phyloP scores from a whole-genome alignment of 2,113 vertebrate genomes.

The Oriolus oriolus region DNA sequence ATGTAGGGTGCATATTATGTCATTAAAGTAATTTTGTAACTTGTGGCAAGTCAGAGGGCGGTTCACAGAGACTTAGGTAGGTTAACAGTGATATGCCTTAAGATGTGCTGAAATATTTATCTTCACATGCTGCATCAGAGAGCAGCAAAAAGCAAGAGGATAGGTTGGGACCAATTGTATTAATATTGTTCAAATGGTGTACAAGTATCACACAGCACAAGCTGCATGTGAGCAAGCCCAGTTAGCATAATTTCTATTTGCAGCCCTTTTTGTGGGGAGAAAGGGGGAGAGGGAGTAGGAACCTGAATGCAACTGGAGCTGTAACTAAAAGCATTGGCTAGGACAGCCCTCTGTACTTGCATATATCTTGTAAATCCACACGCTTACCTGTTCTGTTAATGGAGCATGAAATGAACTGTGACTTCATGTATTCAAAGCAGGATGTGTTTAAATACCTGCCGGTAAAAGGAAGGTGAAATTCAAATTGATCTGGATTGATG shows the following conservation, averaged over 20 bases:
- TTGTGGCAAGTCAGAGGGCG: not conserved
- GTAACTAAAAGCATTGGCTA: not conserved
- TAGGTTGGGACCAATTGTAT: not conserved
- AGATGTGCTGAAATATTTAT: not conserved
- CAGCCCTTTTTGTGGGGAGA: not conserved
- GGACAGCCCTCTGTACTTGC: not conserved
- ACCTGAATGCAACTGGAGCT: not conserved
- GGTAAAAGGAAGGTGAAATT: not conserved
- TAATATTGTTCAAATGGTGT: not conserved
- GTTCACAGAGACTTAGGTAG: not conserved
- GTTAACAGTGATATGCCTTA: not conserved
- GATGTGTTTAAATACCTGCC: not conserved
- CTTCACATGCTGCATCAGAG: not conserved
- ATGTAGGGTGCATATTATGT: not conserved
- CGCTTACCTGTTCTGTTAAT: not conserved
- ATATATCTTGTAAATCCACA: not conserved
- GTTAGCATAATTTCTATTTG: not conserved
- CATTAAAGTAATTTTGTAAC: not conserved
- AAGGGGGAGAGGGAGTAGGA: not conserved
- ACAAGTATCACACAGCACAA: too few relatives aligned
- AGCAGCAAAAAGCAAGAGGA: not conserved
- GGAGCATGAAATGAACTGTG: not conserved
- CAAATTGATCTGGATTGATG: not conserved
- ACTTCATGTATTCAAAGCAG: not conserved
- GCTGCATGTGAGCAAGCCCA: not conserved